Conservation (phyloP, 2,113 vertebrate species). For the Mandrillus leucophaeus region DNA sequence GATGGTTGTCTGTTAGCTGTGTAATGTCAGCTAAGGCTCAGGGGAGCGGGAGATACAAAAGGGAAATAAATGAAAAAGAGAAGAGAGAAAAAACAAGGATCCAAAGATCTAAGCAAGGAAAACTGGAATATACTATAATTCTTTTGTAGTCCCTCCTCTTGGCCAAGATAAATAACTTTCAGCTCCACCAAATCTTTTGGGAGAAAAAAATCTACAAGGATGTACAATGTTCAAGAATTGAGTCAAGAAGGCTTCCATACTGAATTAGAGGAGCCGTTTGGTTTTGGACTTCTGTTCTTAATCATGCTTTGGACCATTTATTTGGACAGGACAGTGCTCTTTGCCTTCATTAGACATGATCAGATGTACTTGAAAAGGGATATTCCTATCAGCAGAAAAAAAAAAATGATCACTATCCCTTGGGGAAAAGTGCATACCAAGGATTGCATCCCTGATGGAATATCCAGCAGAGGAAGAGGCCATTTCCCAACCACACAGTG, state of each 20-base stretch:
- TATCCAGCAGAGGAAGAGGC: background rate
- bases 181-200: background rate
- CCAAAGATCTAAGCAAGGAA: background rate
- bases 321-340: background rate
- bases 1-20: background rate
- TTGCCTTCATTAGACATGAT: background rate
- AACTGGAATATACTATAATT: background rate
- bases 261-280: background rate
- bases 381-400: background rate
- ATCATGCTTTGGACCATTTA: background rate
- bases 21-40: background rate
- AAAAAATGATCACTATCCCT: background rate
- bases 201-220: background rate
- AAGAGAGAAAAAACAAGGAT: background rate
- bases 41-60: background rate
- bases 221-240: background rate
- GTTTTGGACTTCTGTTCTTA: background rate
- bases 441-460: background rate
- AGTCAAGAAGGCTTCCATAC: background rate
- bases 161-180: conserved; percentile 11
- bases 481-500: background rate
- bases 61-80: background rate
- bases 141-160: background rate
- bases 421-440: background rate
- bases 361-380: background rate